Base-by-base conservation (phyloP, 2,888 invertebrate species). In the Cryptus viduatorius region DNA sequence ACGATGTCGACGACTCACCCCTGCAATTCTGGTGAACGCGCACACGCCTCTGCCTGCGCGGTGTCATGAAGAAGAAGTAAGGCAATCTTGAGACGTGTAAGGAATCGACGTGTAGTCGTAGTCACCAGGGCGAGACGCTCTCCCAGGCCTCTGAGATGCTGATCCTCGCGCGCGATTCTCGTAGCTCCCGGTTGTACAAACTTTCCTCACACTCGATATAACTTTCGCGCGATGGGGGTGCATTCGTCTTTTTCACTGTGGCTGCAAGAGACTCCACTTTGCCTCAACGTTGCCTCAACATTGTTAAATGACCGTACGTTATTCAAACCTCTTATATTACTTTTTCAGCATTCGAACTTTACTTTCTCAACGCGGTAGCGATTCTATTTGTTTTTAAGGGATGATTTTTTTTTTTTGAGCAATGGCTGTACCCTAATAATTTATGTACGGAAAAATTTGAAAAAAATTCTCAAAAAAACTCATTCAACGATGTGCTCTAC, bases 31-130 rank as follows among this genome's bases (percentile, higher is more conserved):
- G 16, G 14, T n/a, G 71, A 79, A 50, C 68, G 53, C 64, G 61
- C 61, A 53, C 24, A 48, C 61, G 59, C 75, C 46, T 67, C 64
- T 31, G 14, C 24, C 69, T 37, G 75, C 72, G 56, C 37, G 37
- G 37, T 37, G 29, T 31, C 61, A 64, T 71, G 76, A 67, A 59
- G 76, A 29, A 82, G 78, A 76, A 79, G 72, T 67, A 77, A 79
- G 85, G 82, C 85, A 85, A 85, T 85, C 85, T 82, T 44, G 64
- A 85, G 79, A 77, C 79, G 46, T 82, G 82, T 85, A 78, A 83
- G 73, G 67, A 85, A 83, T 81, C 73, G 73, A 78, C 73, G 64
- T 44, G 42, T 73, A 56, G 68, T 46, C 31, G 76, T 71, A n/a
- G 59, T 53, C 48, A n/a, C 37, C 64, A 46, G 72, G 67, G 72